Base-by-base conservation (phyloP, 92 coral and sea anemone species). In the Phymanthus crucifer region DNA sequence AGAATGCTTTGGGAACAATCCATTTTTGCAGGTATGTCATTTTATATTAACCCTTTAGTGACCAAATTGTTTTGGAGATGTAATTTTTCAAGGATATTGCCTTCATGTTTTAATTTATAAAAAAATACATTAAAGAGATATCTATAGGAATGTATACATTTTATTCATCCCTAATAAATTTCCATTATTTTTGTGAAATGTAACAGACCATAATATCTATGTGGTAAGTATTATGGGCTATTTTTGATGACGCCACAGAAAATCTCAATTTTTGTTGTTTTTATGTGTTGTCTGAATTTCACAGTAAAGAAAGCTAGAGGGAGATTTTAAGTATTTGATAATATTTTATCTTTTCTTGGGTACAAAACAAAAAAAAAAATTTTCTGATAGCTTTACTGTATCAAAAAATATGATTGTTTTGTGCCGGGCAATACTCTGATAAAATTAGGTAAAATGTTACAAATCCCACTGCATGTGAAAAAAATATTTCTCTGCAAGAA, bases 161-260 rank as follows among this genome's bases (percentile, higher is more conserved):
- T 48, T 48, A 10, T 48, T 48, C 16, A 48, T 48, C 57, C 57
- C 57, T 10, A 48, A 48, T 48, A 48, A 48, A 48, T 48, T 48
- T 48, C 18, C 57, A 48, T 48, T 48, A 48, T 48, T 48, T 6
- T 48, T 10, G 57, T 48, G 57, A 48, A 48, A 17, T 10, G 16
- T 48, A n/a, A 48, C 57, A 48, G 57, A 48, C 57, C 57, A 48
- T 48, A 48, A 48, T 48, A 48, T 48, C 57, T 48, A 48, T 48
- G 18, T 48, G 10, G 57, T 48, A 48, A 48, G 16, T 48, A 48
- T 48, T 48, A 48, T 48, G 57, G 57, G n/a, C 57, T 48, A 48
- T 48, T 48, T 48, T 48, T 48, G 3, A 48, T 48, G 57, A 48
- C 57, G n/a, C 16, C 18, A 48, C 57, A 48, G 16, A 48, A 48